Base-by-base conservation (phyloP, 64 coral and sea anemone species). In the Stylophora pistillata region DNA sequence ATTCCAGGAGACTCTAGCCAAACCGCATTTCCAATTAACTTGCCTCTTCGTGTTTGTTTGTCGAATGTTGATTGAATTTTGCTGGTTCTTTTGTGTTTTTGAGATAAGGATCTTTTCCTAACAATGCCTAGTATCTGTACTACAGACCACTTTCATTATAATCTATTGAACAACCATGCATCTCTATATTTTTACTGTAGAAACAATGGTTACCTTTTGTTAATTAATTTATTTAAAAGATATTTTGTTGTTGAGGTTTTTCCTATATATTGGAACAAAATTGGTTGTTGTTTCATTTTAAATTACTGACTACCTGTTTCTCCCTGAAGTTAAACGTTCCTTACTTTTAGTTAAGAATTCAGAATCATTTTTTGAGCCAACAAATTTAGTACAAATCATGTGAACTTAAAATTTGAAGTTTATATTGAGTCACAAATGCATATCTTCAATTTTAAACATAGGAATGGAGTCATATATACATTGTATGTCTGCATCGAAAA, bases 31-130 rank as follows among this genome's bases (percentile, higher is more conserved):
- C 64, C 34, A 60, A 53, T 70, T 70, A 5, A 70, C 21, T 84
- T 84, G 62, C 15, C 10, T 11, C 23, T 84, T 84, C 61, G 16
- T 84, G 62, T 65, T 53, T 69, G 61, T 84, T n/a, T 84, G 23
- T 84, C 31, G 53, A 52, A 23, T 65, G 21, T 52, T 84, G 69
- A 82, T 84, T 68, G 60, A 84, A 78, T 78, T 55, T 27, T 53
- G 47, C 75, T 29, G 52, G 18, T 41, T 65, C 16, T 41, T 70
- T 53, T 69, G 13, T 68, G 33, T 5, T 6, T 16, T 34, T 0
- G 10, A 33, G 80, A 69, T 84, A 84, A 70, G 53, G 20, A 84
- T 70, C 80, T 68, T 59, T 16, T n/a, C 17, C 57, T 34, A 82
- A 41, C 65, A 65, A 82, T 64, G 31, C 32, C 25, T 52, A 65